These are phyloP conservation scores for Drosophila guanche DNA, from an alignment of 1,140 invertebrate genomes.

Conservation along the genomic window DNA sequence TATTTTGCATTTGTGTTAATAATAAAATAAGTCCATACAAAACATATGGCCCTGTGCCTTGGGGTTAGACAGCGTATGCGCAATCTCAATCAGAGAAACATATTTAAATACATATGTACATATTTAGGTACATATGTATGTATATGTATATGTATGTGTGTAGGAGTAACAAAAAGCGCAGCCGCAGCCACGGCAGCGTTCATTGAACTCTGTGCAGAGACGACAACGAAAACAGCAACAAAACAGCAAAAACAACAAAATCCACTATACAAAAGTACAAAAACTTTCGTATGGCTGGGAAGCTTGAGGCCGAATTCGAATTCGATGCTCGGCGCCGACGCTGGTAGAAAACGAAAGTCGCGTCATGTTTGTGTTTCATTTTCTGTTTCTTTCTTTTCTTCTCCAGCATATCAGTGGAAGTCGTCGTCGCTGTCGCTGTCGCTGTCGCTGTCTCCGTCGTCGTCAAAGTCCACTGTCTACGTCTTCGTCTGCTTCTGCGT, in stretches of 20 bases:
- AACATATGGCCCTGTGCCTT: constrained; percentile 43
- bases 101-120: background rate
- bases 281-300: constrained; percentile 55
- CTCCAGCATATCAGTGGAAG: constrained; percentile 46
- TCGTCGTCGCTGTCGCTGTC: constrained; percentile 10
- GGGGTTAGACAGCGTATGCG: constrained; percentile 57
- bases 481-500: too few species aligned
- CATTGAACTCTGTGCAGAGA: constrained; percentile 44
- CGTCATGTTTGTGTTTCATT: constrained; percentile 54
- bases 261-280: constrained; percentile 20
- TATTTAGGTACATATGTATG: background rate
- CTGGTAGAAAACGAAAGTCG: constrained; percentile 76
- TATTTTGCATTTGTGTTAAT: background rate
- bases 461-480: too few species aligned
- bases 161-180: constrained; percentile 28
- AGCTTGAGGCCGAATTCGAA: constrained; percentile 66
- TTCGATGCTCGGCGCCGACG: constrained; percentile 30
- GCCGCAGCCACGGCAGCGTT: constrained; percentile 45
- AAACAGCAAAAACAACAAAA: too few species aligned
- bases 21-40: constrained; percentile 19
- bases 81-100: constrained; percentile 34
- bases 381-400: constrained; percentile 42
- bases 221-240: constrained; percentile 6
- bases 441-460: constrained; percentile 6
- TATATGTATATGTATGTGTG: background rate